phyloP scores from a whole-genome alignment of 2,888 invertebrate species.

The Aphrophora alni region DNA sequence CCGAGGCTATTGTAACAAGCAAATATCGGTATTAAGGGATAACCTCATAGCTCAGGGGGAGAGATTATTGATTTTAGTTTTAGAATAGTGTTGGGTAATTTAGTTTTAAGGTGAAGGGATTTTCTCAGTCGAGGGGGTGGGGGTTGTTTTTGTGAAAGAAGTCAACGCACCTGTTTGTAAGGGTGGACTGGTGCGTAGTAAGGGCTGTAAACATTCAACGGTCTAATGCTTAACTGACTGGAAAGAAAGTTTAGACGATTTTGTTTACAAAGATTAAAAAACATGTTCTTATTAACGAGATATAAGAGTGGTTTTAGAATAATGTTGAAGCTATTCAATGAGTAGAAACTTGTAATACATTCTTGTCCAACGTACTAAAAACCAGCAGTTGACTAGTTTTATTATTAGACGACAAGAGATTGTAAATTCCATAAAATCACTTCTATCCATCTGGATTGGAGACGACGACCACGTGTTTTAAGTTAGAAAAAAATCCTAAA shows the following conservation, averaged over 20 bases:
- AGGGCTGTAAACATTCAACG: background rate
- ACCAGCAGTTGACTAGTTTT: no score
- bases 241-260: background rate
- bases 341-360: no score
- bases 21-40: background rate
- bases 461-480: no score
- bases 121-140: background rate
- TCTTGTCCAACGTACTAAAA: no score
- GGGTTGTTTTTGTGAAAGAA: background rate
- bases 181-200: background rate
- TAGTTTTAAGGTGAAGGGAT: conserved; percentile 7
- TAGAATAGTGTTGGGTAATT: conserved; percentile 38
- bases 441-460: no score
- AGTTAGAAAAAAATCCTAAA: no score
- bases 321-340: no score
- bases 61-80: conserved; percentile 39
- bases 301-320: no score
- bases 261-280: no score
- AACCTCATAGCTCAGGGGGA: background rate
- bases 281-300: no score
- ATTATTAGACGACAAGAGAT: no score
- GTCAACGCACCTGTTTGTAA: background rate
- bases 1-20: background rate
- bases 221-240: background rate
- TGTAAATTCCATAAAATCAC: no score